Percentiles rank a stretch among this genome's conserved stretches.
Evolutionary conservation across 1,140 invertebrate genomes (phyloP).

Genomic region (Pomacea maculata): DNA sequence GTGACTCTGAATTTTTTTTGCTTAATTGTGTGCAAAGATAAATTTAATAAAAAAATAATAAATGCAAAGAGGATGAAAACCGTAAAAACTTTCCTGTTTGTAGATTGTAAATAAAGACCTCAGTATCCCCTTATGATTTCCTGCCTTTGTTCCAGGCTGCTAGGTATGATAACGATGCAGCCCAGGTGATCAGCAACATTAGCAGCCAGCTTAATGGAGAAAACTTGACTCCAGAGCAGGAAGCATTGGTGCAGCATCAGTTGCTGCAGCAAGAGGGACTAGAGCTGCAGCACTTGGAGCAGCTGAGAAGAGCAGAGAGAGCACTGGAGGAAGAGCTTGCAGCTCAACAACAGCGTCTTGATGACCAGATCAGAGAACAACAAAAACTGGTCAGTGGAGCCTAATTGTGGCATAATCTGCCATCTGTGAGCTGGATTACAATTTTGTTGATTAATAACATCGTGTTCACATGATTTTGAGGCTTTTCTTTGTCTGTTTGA

Average conservation of each 20-base stretch:
- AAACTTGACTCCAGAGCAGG: constrained; percentile 41
- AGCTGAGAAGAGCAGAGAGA: constrained; percentile 39
- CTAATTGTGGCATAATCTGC: no score
- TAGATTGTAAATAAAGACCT: no score
- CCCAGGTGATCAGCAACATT: constrained; percentile 55
- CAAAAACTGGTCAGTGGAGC: constrained; percentile 53
- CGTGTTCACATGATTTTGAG: no score
- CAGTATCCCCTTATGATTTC: no score
- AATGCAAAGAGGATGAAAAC: no score
- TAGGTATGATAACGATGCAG: constrained; percentile 48
- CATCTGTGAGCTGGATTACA: no score
- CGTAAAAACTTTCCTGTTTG: no score
- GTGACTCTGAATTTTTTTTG: neutral
- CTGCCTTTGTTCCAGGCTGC: constrained; percentile 38
- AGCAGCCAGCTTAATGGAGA: constrained; percentile 51
- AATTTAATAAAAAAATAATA: no score
- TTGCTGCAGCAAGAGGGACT: constrained; percentile 43
- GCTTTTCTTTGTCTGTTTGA: no score
- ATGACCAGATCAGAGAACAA: constrained; percentile 52
- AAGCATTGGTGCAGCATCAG: constrained; percentile 52
- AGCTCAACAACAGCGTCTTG: constrained; percentile 35
- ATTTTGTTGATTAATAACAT: no score
- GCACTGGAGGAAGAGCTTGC: constrained; percentile 44
- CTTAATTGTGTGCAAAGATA: neutral
- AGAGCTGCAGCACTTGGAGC: constrained; percentile 44